Conservation (phyloP, 2,888 invertebrate species). For the Entomobrya proxima region DNA sequence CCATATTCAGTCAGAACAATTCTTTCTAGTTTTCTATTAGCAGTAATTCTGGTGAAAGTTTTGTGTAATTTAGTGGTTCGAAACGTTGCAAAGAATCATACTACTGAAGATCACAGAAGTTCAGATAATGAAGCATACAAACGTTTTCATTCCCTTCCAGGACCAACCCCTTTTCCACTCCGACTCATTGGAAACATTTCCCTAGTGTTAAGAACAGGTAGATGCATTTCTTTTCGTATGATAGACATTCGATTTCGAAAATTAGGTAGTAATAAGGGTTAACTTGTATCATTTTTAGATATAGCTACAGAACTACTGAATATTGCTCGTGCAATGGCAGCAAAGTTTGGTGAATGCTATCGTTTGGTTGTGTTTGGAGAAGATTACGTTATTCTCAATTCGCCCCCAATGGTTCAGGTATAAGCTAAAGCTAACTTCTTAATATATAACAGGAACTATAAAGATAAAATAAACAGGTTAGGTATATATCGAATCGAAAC, state of each 20-base stretch:
- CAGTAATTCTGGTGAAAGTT: no score
- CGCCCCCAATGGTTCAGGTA: constrained; percentile 12
- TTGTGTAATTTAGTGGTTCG: no score
- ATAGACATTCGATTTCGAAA: no score
- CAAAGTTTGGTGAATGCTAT: background rate
- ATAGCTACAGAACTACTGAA: background rate
- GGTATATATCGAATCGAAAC: no score
- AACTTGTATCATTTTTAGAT: background rate
- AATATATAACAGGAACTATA: no score
- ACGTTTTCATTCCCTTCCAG: constrained; percentile 4
- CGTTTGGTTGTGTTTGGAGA: background rate
- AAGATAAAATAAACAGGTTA: no score
- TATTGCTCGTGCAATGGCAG: background rate
- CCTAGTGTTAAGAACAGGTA: background rate
- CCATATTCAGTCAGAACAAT: no score
- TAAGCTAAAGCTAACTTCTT: background rate
- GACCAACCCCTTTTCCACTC: background rate
- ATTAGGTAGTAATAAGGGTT: background rate
- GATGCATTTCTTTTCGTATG: background rate
- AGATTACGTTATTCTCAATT: constrained; percentile 21
- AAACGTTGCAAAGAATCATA: no score
- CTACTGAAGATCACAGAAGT: no score
- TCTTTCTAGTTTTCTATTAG: no score
- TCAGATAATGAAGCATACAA: background rate
- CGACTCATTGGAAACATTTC: background rate